phyloP scores from a whole-genome alignment of 2,888 invertebrate species.

The Venusia cambrica region DNA sequence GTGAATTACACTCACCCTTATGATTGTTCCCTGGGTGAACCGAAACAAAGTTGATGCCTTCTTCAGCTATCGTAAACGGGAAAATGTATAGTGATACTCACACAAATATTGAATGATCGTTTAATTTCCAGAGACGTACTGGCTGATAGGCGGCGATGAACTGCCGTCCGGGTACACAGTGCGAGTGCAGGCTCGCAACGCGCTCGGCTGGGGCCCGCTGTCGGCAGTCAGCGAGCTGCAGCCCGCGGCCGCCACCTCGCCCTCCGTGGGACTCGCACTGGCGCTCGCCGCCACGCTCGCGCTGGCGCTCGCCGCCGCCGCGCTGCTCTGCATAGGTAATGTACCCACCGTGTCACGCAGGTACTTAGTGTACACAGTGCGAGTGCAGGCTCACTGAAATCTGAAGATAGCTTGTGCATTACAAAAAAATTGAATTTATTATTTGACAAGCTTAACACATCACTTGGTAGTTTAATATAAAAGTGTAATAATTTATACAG shows the following conservation, averaged over 20 bases:
- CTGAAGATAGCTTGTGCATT: too few species aligned
- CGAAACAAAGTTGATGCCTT: too few species aligned
- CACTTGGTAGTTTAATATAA: too few species aligned
- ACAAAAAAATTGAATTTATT: too few species aligned
- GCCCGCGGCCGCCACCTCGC: constrained; percentile 39
- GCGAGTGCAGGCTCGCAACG: constrained; percentile 89
- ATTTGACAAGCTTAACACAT: too few species aligned
- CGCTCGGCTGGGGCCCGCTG: constrained; percentile 90
- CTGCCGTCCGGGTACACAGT: constrained; percentile 85
- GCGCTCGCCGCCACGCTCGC: constrained; percentile 79
- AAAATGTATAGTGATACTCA: not conserved
- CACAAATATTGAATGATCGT: not conserved
- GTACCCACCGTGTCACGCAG: too few species aligned
- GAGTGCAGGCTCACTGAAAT: too few species aligned
- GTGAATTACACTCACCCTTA: too few species aligned
- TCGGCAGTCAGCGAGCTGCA: constrained; percentile 83
- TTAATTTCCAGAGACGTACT: constrained; percentile 83
- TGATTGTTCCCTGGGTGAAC: too few species aligned
- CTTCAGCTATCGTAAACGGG: too few species aligned
- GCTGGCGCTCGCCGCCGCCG: constrained; percentile 47
- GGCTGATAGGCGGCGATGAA: constrained; percentile 86
- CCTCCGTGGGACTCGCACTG: constrained; percentile 84
- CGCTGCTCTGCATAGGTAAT: constrained; percentile 55
- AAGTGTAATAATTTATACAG: too few species aligned
- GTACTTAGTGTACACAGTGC: too few species aligned